Conservation (phyloP, 2,113 vertebrate species). For the Oreochromis spilurus region DNA sequence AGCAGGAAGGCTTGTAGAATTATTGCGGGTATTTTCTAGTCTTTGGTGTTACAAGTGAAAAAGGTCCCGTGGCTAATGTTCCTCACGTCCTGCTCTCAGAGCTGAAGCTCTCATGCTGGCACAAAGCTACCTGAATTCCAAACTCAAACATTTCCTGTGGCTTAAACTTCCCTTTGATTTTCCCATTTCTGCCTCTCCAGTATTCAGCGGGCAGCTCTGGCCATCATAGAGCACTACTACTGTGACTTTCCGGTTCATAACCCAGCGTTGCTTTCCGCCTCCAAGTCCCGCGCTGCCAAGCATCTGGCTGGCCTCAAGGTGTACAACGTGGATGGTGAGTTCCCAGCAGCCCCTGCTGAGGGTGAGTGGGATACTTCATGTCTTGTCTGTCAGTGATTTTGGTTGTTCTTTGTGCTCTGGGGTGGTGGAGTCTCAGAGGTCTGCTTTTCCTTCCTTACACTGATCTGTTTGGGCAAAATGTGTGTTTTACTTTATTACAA, state of each 20-base stretch:
- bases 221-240: slow-evolving; percentile 91
- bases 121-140: neutral
- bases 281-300: slow-evolving; percentile 82
- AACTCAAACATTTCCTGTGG: neutral
- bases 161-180: neutral
- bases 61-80: neutral
- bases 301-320: slow-evolving; percentile 87
- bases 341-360: slow-evolving; percentile 49
- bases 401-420: neutral
- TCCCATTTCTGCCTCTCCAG: slow-evolving; percentile 53
- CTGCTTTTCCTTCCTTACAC: neutral
- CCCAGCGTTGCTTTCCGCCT: slow-evolving; percentile 81
- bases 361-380: slow-evolving; percentile 43
- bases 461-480: neutral
- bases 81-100: neutral
- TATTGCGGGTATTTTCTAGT: neutral
- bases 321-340: slow-evolving; percentile 87
- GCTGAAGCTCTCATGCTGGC: neutral
- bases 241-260: slow-evolving; percentile 90
- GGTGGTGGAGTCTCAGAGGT: neutral
- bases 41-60: neutral
- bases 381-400: neutral
- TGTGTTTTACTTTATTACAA: neutral
- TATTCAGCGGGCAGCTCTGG: slow-evolving; percentile 88
- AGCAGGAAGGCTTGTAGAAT: neutral